phyloP scores from a whole-genome alignment of 2,113 vertebrate species.

The Pogona vitticeps region DNA sequence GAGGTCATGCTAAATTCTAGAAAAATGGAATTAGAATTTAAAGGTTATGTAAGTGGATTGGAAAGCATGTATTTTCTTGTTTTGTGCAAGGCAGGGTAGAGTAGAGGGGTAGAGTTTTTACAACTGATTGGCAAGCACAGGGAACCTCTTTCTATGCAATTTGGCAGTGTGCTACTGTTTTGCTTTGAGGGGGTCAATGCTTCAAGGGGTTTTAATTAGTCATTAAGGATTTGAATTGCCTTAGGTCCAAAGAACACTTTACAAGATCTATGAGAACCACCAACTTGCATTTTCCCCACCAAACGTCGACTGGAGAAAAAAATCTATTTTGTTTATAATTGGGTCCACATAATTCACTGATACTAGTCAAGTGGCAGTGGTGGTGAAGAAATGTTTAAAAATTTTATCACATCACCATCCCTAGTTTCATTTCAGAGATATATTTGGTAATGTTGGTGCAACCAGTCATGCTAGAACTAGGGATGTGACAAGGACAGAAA shows the following conservation, averaged over 20 bases:
- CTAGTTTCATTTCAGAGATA: too few relatives aligned
- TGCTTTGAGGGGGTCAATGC: neutral
- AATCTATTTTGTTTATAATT: neutral
- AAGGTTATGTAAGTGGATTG: neutral
- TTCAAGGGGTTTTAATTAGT: neutral
- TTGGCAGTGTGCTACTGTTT: neutral
- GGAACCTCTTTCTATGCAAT: neutral
- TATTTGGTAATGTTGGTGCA: too few relatives aligned
- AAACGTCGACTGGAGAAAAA: neutral
- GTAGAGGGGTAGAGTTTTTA: too few relatives aligned
- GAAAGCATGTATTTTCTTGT: constrained; percentile 13
- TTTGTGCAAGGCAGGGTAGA: neutral
- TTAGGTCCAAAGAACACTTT: too few relatives aligned
- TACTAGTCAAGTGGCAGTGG: too few relatives aligned
- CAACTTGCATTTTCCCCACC: too few relatives aligned
- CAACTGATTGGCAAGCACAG: neutral
- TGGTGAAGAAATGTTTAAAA: too few relatives aligned
- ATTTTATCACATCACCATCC: too few relatives aligned
- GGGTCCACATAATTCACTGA: neutral
- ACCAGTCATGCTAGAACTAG: too few relatives aligned
- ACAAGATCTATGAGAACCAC: neutral
- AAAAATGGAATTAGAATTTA: neutral
- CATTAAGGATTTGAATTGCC: neutral
- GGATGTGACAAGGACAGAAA: too few relatives aligned
- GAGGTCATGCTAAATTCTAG: neutral